Evolutionary conservation across 2,888 invertebrate genomes (phyloP).

Genomic region (Latrodectus hesperus): DNA sequence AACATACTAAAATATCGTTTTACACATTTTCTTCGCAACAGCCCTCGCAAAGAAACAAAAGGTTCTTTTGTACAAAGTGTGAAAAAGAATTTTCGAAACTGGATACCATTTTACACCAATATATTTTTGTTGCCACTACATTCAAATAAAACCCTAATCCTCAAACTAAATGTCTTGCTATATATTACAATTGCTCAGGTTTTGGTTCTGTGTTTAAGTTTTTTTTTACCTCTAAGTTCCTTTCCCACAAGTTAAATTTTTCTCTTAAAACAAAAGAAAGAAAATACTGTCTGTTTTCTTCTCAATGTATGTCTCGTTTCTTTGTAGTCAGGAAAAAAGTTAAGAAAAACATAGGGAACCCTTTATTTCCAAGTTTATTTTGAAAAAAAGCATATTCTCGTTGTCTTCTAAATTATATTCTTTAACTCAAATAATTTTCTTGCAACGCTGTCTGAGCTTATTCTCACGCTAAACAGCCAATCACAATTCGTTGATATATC

Average conservation of each 20-base stretch:
- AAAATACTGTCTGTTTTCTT: no score
- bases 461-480: not conserved
- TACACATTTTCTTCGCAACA: not conserved
- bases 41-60: slow-evolving; percentile 1
- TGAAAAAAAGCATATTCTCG: not conserved
- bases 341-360: no score
- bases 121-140: not conserved
- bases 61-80: not conserved
- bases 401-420: not conserved
- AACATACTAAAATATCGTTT: slow-evolving; percentile 54
- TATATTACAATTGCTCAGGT: not conserved
- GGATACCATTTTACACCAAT: not conserved
- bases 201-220: no score
- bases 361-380: no score
- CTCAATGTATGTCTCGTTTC: no score
- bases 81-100: not conserved
- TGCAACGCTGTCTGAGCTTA: not conserved
- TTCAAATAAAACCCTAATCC: not conserved
- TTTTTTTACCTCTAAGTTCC: no score
- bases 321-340: no score
- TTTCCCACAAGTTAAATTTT: no score
- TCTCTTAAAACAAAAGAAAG: no score
- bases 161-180: not conserved
- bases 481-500: not conserved
- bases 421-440: not conserved